Evolutionary conservation across 1,140 invertebrate species (phyloP).

Genomic region (Luehdorfia chinensis): DNA sequence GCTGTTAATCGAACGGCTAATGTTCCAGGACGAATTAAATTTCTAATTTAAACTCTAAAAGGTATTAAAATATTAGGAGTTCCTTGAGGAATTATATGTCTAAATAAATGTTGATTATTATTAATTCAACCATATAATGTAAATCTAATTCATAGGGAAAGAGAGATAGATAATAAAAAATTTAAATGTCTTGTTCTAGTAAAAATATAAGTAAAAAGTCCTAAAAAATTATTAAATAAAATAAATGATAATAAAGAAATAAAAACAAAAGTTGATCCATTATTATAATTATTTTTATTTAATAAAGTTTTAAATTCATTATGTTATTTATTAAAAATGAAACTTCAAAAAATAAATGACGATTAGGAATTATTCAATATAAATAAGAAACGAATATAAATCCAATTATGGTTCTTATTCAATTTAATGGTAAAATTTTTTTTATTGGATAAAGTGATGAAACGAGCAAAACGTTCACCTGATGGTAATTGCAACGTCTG

Average conservation of each 20-base stretch:
- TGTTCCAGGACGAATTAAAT: constrained; percentile 80
- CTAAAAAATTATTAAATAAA: constrained; percentile 81
- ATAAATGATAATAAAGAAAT: constrained; percentile 77
- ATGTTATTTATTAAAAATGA: constrained; percentile 62
- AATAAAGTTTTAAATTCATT: constrained; percentile 77
- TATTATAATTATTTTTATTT: constrained; percentile 48
- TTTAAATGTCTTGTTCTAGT: constrained; percentile 79
- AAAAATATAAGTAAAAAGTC: constrained; percentile 83
- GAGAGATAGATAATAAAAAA: constrained; percentile 75
- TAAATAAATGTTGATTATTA: constrained; percentile 78
- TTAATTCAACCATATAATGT: constrained; percentile 79
- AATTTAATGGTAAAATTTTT: no score
- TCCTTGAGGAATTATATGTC: constrained; percentile 79
- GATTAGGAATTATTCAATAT: no score
- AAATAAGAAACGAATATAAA: constrained; percentile 69
- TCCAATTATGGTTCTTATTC: constrained; percentile 66
- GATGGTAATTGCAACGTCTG: no score
- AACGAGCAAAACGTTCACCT: no score
- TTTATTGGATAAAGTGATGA: no score
- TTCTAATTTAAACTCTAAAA: constrained; percentile 78
- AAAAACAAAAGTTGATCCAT: constrained; percentile 73
- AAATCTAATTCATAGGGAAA: constrained; percentile 80
- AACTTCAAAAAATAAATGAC: constrained; percentile 64
- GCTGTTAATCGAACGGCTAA: constrained; percentile 81
- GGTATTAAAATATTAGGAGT: constrained; percentile 77